Base-by-base conservation (phyloP, 2,888 invertebrate species). In the Metellina segmentata region DNA sequence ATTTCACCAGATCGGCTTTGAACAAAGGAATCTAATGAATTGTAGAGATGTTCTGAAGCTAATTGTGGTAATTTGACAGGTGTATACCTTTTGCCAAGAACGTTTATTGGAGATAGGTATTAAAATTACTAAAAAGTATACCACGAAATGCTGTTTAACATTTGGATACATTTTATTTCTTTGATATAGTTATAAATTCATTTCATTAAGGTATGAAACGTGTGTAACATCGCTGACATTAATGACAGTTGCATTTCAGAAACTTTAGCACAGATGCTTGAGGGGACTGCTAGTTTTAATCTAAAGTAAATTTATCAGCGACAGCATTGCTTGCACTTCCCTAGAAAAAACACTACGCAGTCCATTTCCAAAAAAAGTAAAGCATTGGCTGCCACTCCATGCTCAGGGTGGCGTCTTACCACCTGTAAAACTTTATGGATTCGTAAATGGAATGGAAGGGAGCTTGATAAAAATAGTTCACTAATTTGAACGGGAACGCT, bases 351-450 rank as follows among this genome's bases (percentile, higher is more conserved):
- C 61, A 61, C 16, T 61, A 5, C 61, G 11, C 61, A 61, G 16
- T 16, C 13, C 9, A 0, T 34, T 82, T 11, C 71, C 6, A 61
- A 20, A 53, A 16, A 16, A 53, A 34, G 20, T 13, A 13, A 34
- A 53, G 20, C 61, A 7, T 20, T 19, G 20, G 6, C 34, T 53
- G 34, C 69, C 16, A 61, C 79, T 61, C 20, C 61, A 34, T 79
- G 79, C 61, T 34, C 85, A n/a, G 49, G 70, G 77, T 77, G 89
- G 83, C 77, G 90, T 81, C 82, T 19, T 81, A 86, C 90, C 90
- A 91, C 90, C 90, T 91, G 90, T 86, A 71, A 70, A 52, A 70
- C 70, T 77, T 79, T 49, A 82, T 53, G 19, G 70, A 91, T 91
- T 82, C 81, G 81, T 75, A 91, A 91, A 86, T 19, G 53, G 77